phyloP scores from a whole-genome alignment of 1,140 invertebrate species.

The Geopemphigus sp. region DNA sequence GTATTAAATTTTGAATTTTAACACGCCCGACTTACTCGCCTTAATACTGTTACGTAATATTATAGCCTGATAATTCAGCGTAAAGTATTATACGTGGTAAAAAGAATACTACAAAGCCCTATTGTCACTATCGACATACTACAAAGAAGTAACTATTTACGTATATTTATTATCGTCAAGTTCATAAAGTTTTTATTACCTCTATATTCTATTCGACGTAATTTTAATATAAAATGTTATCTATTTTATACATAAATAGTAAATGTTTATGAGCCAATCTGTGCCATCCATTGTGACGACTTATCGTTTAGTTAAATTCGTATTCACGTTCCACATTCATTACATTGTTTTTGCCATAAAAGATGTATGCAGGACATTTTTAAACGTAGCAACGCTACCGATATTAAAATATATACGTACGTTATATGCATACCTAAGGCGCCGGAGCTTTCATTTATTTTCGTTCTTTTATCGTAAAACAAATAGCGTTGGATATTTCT shows the following conservation, averaged over 20 bases:
- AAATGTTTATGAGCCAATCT: conserved; percentile 14
- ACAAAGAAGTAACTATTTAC: neutral
- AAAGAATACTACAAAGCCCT: neutral
- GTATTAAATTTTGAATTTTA: too few species aligned
- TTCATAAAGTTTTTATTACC: neutral
- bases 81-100: neutral
- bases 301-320: neutral
- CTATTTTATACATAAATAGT: neutral
- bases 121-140: neutral
- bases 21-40: too few species aligned
- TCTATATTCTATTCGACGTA: neutral
- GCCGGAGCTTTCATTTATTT: neutral
- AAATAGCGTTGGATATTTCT: neutral
- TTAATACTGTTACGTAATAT: too few species aligned
- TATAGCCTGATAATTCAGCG: too few species aligned
- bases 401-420: neutral
- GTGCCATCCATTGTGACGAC: neutral
- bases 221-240: neutral
- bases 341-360: neutral
- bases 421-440: neutral
- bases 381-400: neutral
- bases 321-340: neutral
- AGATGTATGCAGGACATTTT: too few species aligned
- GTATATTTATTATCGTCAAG: neutral
- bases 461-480: neutral